A percentile compares a stretch with the other conserved stretches of the same genome.
These are phyloP conservation scores for Mantis religiosa DNA, from an alignment of 2,888 invertebrate genomes.

Conservation along the genomic window DNA sequence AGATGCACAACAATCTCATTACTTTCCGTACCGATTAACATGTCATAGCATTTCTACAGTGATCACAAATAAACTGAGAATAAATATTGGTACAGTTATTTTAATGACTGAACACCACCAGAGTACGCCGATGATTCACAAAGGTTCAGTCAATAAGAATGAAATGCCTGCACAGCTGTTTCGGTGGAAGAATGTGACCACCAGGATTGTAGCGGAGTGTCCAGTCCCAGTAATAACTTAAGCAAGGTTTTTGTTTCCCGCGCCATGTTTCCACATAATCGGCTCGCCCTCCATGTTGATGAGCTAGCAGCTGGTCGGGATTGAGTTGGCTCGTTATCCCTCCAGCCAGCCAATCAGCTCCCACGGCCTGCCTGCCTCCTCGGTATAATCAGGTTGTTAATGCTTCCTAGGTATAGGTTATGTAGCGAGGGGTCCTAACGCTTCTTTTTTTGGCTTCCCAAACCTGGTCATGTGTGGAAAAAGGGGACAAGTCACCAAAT, in stretches of 20 bases:
- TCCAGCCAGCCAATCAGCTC: slow-evolving; percentile 1
- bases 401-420: slow-evolving; percentile 6
- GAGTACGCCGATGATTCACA: no score
- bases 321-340: slow-evolving; percentile 14
- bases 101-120: no score
- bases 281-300: neutral
- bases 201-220: neutral
- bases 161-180: neutral
- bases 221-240: slow-evolving; percentile 1
- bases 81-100: no score
- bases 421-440: neutral
- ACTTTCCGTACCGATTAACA: no score
- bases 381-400: slow-evolving; percentile 9
- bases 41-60: no score
- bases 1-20: no score
- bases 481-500: neutral
- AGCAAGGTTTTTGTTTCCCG: neutral
- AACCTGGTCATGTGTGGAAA: neutral
- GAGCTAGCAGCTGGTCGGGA: slow-evolving; percentile 8
- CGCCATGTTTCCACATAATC: neutral
- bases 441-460: neutral
- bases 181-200: neutral
- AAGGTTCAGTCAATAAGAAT: no score
- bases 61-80: no score
- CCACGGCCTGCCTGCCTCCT: neutral